Percentiles rank a stretch among this genome's conserved stretches.
These are phyloP conservation scores for Mesaphorura yosii DNA, from an alignment of 1,140 invertebrate genomes.

Conservation along the genomic window DNA sequence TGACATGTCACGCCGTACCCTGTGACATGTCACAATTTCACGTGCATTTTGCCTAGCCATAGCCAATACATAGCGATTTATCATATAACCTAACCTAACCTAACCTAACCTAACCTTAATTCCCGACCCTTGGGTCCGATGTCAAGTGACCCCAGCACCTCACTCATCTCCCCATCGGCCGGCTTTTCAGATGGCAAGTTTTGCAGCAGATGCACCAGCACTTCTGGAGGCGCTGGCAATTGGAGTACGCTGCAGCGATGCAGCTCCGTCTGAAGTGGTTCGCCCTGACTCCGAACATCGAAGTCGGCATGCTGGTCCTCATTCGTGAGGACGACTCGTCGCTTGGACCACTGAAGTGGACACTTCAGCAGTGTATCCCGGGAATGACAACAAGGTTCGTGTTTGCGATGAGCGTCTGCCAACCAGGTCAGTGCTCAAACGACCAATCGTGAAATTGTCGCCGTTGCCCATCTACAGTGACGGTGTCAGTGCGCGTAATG, in stretches of 20 bases:
- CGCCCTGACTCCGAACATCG: slow-evolving; percentile 1
- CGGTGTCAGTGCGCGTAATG: too few relatives aligned
- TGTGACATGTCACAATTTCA: too few relatives aligned
- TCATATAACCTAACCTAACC: too few relatives aligned
- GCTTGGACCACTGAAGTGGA: slow-evolving; percentile 32
- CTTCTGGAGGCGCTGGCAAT: slow-evolving; percentile 4
- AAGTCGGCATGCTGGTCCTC: slow-evolving; percentile 25
- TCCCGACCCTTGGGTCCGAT: too few relatives aligned
- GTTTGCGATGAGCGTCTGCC: slow-evolving; percentile 11
- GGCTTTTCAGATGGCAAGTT: slow-evolving; percentile 9
- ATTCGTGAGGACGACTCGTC: slow-evolving; percentile 31
- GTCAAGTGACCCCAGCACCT: too few relatives aligned
- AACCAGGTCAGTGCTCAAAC: background rate
- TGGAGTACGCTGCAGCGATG: slow-evolving; percentile 1
- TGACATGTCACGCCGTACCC: too few relatives aligned
- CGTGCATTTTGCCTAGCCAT: too few relatives aligned
- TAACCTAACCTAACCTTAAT: too few relatives aligned
- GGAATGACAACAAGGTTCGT: slow-evolving; percentile 30
- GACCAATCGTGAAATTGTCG: slow-evolving; percentile 8
- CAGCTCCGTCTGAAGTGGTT: slow-evolving; percentile 4
- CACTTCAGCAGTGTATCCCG: slow-evolving; percentile 30
- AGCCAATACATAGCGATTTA: too few relatives aligned
- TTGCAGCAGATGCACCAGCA: slow-evolving; percentile 13
- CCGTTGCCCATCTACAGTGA: slow-evolving; percentile 3
- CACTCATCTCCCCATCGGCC: too few relatives aligned